phyloP scores from a whole-genome alignment of 2,113 vertebrate species.

The Electrona antarctica region DNA sequence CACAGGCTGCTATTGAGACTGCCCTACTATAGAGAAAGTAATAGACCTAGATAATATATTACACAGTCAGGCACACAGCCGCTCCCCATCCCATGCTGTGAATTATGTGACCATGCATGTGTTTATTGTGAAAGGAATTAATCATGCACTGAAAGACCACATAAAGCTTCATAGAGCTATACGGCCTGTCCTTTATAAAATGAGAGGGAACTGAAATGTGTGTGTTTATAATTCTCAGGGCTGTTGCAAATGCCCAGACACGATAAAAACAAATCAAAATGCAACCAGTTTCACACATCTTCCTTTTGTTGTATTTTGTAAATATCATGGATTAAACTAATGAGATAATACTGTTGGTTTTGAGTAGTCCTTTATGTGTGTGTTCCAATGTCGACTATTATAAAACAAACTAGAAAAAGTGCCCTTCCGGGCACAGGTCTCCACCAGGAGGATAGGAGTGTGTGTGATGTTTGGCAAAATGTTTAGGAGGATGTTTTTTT shows the following conservation, averaged over 20 bases:
- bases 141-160: slow-evolving; percentile 39
- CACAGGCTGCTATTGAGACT: too few species aligned
- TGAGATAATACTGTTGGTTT: slow-evolving; percentile 11
- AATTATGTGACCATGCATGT: slow-evolving; percentile 19
- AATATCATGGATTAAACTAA: slow-evolving; percentile 58
- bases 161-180: slow-evolving; percentile 25
- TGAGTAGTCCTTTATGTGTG: background rate
- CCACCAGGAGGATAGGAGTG: too few species aligned
- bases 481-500: too few species aligned
- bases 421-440: too few species aligned
- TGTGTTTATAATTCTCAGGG: slow-evolving; percentile 46
- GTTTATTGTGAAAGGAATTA: slow-evolving; percentile 52
- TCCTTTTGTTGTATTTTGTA: slow-evolving; percentile 45
- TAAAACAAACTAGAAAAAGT: too few species aligned
- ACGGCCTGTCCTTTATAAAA: slow-evolving; percentile 7
- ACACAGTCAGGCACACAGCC: slow-evolving; percentile 6
- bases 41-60: slow-evolving; percentile 35
- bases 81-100: slow-evolving; percentile 27
- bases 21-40: slow-evolving; percentile 24
- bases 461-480: too few species aligned
- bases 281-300: slow-evolving; percentile 30
- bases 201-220: background rate
- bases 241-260: slow-evolving; percentile 19
- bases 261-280: background rate
- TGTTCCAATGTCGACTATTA: background rate